Percentiles rank a stretch among this genome's conserved stretches.
Evolutionary conservation across 2,113 vertebrate genomes (phyloP).

Genomic region (Tretioscincus oriximinensis): DNA sequence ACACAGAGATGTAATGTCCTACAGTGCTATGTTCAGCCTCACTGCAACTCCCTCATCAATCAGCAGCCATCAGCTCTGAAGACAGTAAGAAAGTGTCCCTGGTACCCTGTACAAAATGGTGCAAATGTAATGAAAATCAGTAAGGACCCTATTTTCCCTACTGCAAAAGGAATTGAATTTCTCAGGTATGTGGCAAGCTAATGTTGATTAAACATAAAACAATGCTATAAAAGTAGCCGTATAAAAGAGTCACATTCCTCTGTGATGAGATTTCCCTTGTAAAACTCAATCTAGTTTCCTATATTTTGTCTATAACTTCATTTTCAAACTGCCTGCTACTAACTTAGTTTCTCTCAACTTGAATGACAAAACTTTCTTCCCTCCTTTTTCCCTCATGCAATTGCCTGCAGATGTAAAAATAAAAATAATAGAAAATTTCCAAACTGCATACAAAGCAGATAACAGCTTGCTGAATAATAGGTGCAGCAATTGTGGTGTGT

Average conservation of each 20-base stretch:
- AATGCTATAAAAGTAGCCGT: constrained; percentile 8
- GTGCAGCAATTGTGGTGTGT: neutral
- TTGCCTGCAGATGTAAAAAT: constrained; percentile 1
- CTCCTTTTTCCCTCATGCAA: neutral
- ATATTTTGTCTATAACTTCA: constrained; percentile 3
- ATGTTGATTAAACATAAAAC: constrained; percentile 51
- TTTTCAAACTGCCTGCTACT: neutral
- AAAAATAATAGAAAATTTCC: constrained; percentile 20
- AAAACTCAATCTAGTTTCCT: neutral
- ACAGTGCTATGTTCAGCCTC: neutral
- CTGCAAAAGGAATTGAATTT: constrained; percentile 59
- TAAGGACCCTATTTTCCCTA: constrained; percentile 41
- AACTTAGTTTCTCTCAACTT: neutral
- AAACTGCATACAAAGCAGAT: constrained; percentile 18
- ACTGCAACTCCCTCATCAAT: neutral
- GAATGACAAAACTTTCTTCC: neutral
- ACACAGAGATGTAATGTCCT: neutral
- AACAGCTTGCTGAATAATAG: constrained; percentile 7
- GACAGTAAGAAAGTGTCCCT: neutral
- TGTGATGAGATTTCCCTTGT: constrained; percentile 7
- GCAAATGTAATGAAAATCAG: constrained; percentile 50
- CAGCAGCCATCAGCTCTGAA: neutral
- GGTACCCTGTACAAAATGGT: neutral
- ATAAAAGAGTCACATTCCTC: neutral
- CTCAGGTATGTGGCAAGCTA: constrained; percentile 52